phyloP scores from a whole-genome alignment of 2,113 vertebrate species.

The Rhinogobius similis region DNA sequence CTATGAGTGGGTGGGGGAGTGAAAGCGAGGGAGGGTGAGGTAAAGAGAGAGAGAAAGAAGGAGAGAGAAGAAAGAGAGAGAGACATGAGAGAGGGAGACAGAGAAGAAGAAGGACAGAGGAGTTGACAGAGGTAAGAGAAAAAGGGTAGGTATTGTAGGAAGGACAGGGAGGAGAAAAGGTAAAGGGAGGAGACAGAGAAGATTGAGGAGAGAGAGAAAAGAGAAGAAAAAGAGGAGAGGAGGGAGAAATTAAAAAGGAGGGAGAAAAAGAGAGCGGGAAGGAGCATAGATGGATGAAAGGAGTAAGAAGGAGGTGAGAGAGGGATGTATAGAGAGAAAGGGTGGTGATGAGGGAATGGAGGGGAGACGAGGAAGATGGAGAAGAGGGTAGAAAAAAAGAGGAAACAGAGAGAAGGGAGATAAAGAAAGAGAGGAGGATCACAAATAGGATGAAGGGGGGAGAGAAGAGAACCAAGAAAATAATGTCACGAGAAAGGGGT shows the following conservation, averaged over 20 bases:
- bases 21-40: background rate
- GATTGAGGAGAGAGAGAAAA: conserved; percentile 33
- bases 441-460: too few species aligned
- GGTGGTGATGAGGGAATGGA: too few species aligned
- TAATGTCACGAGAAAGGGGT: too few species aligned
- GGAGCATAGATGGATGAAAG: conserved; percentile 46
- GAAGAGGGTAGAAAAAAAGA: too few species aligned
- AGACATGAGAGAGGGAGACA: conserved; percentile 1
- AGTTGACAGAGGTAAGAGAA: background rate
- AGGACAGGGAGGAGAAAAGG: conserved; percentile 23
- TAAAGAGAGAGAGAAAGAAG: conserved; percentile 8
- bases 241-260: too few species aligned
- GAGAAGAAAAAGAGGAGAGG: conserved; percentile 31
- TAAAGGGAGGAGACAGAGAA: conserved; percentile 44
- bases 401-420: too few species aligned
- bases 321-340: too few species aligned
- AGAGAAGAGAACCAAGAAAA: too few species aligned
- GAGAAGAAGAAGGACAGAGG: background rate
- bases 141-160: conserved; percentile 30
- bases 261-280: conserved; percentile 18
- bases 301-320: too few species aligned
- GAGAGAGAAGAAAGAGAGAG: conserved; percentile 22
- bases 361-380: too few species aligned
- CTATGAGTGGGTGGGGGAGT: background rate
- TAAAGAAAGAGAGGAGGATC: too few species aligned